Conservation (phyloP, 2,888 invertebrate species). For the Choristoneura rosaceana region DNA sequence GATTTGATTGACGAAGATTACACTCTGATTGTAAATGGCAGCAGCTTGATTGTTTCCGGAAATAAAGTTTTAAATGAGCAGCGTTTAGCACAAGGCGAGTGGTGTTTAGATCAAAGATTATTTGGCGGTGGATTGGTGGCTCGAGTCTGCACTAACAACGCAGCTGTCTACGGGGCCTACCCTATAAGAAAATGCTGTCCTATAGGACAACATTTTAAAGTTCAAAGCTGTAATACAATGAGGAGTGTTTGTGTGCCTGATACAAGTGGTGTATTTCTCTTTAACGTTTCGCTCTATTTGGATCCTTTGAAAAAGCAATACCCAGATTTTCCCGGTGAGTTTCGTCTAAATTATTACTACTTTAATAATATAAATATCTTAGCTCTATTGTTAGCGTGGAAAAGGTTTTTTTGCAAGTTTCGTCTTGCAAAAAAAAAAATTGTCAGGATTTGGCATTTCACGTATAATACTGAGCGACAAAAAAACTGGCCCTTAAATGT, state of each 20-base stretch:
- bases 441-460: too few species aligned
- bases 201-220: slow-evolving; percentile 78
- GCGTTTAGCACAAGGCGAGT: slow-evolving; percentile 63
- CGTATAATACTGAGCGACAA: too few species aligned
- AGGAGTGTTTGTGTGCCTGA: slow-evolving; percentile 68
- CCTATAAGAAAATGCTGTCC: slow-evolving; percentile 85
- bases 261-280: slow-evolving; percentile 58
- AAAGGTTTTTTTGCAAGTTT: too few species aligned
- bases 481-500: too few species aligned
- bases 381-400: too few species aligned
- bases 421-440: too few species aligned
- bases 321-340: slow-evolving; percentile 61
- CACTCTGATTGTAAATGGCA: slow-evolving; percentile 60
- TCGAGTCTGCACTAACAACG: slow-evolving; percentile 69
- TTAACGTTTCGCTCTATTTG: slow-evolving; percentile 66
- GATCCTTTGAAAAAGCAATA: slow-evolving; percentile 57
- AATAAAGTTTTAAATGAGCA: slow-evolving; percentile 51
- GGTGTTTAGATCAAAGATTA: slow-evolving; percentile 74
- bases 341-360: background rate
- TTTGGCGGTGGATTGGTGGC: slow-evolving; percentile 58
- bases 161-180: slow-evolving; percentile 64
- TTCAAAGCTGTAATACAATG: slow-evolving; percentile 61
- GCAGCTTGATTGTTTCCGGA: slow-evolving; percentile 56
- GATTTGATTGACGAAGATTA: slow-evolving; percentile 65
- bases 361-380: too few species aligned